A percentile compares a stretch with the other conserved stretches of the same genome.
These are phyloP conservation scores for Clamator glandarius DNA, from an alignment of 2,797 vertebrate species.

Conservation along the genomic window DNA sequence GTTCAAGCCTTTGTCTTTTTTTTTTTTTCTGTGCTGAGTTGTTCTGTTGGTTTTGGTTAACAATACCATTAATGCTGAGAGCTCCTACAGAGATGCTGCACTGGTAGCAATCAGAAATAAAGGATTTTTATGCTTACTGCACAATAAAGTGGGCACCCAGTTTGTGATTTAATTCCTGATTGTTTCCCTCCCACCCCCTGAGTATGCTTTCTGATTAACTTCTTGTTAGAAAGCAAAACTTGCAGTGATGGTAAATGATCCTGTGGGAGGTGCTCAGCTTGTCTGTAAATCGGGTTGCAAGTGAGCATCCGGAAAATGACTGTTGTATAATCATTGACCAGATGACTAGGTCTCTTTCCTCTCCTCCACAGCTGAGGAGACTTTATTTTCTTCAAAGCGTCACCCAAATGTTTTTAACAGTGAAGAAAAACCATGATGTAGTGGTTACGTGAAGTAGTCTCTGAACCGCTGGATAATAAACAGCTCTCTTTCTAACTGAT, in stretches of 20 bases:
- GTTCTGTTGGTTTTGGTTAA: background rate
- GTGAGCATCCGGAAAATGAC: background rate
- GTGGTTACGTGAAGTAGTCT: background rate
- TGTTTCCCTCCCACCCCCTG: background rate
- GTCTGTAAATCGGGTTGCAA: background rate
- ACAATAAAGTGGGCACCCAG: background rate
- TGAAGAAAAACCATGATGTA: background rate
- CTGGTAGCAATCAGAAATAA: background rate
- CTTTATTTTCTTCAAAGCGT: background rate
- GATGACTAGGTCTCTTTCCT: background rate
- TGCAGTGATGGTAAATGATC: background rate
- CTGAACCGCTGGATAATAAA: background rate
- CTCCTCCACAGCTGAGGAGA: background rate
- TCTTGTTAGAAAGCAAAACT: background rate
- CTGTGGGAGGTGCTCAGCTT: background rate
- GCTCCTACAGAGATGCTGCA: background rate
- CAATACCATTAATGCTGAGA: background rate
- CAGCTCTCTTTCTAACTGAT: background rate
- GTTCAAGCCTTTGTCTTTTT: background rate
- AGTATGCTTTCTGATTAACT: background rate
- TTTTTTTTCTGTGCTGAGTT: background rate
- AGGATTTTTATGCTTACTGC: background rate
- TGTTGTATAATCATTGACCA: background rate
- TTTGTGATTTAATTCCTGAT: background rate
- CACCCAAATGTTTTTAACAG: background rate